Evolutionary conservation across 2,113 vertebrate genomes (phyloP).

Genomic region (Gulo gulo): DNA sequence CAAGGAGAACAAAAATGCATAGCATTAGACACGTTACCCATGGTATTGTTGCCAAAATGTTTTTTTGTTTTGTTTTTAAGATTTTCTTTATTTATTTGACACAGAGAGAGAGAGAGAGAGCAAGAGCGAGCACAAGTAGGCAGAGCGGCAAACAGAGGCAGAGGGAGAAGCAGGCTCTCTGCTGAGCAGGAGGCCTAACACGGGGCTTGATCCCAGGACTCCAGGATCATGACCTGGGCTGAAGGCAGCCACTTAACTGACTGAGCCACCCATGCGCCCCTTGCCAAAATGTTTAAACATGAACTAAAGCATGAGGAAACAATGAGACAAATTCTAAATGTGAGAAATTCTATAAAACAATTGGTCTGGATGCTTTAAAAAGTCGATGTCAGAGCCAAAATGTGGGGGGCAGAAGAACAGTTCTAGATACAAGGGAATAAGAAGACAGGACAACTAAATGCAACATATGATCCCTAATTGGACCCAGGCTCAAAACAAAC

Average conservation of each 20-base stretch:
- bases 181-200: no score
- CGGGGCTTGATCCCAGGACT: no score
- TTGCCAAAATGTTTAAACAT: constrained; percentile 3
- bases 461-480: background rate
- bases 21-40: background rate
- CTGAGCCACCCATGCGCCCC: no score
- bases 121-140: no score
- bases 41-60: background rate
- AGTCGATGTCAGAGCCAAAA: background rate
- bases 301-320: background rate
- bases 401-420: background rate
- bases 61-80: background rate
- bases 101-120: no score
- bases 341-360: background rate
- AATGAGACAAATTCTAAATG: constrained; percentile 3
- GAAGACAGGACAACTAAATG: background rate
- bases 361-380: background rate
- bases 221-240: no score
- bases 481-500: background rate
- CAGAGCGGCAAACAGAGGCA: no score
- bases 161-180: no score
- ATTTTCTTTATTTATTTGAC: no score
- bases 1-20: background rate
- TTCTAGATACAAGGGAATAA: background rate
- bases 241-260: no score